Conservation (phyloP, 2,888 invertebrate species). For the Drosophila ezoana region DNA sequence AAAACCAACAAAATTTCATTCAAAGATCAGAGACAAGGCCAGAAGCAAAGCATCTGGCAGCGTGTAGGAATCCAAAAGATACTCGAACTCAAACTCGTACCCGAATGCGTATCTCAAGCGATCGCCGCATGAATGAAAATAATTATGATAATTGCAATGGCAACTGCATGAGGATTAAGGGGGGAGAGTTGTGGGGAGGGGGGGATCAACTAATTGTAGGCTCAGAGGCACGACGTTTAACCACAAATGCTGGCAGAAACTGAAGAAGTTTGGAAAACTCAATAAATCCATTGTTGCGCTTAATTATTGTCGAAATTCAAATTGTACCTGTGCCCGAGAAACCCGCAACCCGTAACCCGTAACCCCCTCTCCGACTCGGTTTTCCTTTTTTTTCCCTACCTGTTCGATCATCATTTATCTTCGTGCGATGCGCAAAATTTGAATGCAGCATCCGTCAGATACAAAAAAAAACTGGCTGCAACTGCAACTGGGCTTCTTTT, state of each 20-base stretch:
- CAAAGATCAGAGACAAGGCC: slow-evolving; percentile 45
- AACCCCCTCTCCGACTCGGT: neutral
- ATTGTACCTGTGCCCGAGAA: slow-evolving; percentile 50
- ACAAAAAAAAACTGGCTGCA: slow-evolving; percentile 2
- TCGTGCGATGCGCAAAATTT: slow-evolving; percentile 79
- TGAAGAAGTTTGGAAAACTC: slow-evolving; percentile 58
- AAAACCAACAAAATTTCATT: slow-evolving; percentile 53
- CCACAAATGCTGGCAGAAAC: slow-evolving; percentile 24
- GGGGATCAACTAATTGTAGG: slow-evolving; percentile 69
- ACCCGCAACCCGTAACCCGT: neutral
- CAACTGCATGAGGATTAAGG: slow-evolving; percentile 17
- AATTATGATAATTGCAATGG: slow-evolving; percentile 76
- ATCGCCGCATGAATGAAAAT: slow-evolving; percentile 76
- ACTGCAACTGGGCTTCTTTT: slow-evolving; percentile 30
- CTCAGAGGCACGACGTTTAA: slow-evolving; percentile 59
- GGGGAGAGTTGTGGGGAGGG: neutral
- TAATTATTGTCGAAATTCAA: slow-evolving; percentile 80
- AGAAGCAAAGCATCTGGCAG: slow-evolving; percentile 60
- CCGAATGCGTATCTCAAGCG: slow-evolving; percentile 42
- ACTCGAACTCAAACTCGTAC: slow-evolving; percentile 7
- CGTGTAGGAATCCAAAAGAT: slow-evolving; percentile 16
- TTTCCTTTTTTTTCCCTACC: slow-evolving; percentile 8
- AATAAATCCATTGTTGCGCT: slow-evolving; percentile 80
- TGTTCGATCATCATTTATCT: slow-evolving; percentile 73
- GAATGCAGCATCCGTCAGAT: slow-evolving; percentile 64